Percentiles rank a stretch among this genome's conserved stretches.
phyloP scores from a whole-genome alignment of 2,888 invertebrate genomes.

The Brenthis hecate region DNA sequence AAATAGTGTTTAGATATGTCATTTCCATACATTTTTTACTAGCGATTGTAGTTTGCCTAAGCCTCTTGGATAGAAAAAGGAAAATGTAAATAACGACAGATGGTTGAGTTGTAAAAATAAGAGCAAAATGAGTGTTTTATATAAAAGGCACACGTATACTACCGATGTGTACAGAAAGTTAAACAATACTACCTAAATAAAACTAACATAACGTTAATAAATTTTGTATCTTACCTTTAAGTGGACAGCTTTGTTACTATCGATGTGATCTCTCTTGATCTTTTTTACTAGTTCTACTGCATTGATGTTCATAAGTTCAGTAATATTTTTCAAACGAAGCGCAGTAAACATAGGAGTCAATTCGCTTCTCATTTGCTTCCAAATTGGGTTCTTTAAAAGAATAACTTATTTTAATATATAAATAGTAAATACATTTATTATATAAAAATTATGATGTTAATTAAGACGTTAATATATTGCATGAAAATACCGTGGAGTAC shows the following conservation, averaged over 20 bases:
- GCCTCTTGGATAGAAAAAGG: too few species aligned
- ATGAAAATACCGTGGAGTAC: too few species aligned
- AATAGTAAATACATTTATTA: too few species aligned
- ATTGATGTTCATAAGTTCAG: constrained; percentile 67
- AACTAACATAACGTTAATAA: background rate
- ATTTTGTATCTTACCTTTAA: constrained; percentile 54
- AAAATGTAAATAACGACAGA: background rate
- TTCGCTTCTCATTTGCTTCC: constrained; percentile 59
- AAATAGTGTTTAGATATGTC: too few species aligned
- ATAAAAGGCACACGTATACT: background rate
- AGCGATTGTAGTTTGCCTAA: too few species aligned
- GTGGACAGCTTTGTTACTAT: constrained; percentile 52
- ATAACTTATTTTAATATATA: background rate
- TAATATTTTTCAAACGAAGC: constrained; percentile 52
- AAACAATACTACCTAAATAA: background rate
- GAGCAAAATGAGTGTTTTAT: background rate
- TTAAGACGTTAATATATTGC: too few species aligned
- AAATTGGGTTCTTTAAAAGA: constrained; percentile 57
- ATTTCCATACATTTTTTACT: too few species aligned
- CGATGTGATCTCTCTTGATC: constrained; percentile 57
- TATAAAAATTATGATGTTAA: too few species aligned
- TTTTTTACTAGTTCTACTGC: constrained; percentile 57
- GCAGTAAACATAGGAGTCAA: constrained; percentile 66
- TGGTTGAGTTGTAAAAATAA: background rate
- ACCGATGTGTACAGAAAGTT: background rate